Conservation (phyloP, 2,113 vertebrate genomes). For the Tetrax tetrax region DNA sequence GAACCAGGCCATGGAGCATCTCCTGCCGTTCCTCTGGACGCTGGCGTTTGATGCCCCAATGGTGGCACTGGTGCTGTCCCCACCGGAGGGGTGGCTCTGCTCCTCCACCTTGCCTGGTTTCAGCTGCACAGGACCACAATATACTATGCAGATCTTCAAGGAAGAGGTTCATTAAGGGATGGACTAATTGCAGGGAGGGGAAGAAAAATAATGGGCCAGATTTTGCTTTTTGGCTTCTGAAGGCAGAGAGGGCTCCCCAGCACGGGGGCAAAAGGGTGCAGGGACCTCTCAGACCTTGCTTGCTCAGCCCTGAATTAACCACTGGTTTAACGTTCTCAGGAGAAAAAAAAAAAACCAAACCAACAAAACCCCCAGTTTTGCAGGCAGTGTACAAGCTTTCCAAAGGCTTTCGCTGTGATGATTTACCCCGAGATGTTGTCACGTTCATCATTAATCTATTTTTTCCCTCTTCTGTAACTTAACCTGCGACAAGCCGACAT, state of each 20-base stretch:
- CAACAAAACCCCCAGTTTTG: neutral
- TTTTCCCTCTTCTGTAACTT: conserved; percentile 41
- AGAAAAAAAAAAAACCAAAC: neutral
- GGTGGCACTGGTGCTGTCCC: neutral
- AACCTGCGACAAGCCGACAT: conserved; percentile 23
- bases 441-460: conserved; percentile 53
- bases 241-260: neutral
- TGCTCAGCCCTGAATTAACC: neutral
- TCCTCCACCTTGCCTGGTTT: neutral
- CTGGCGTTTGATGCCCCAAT: neutral
- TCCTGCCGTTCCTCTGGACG: neutral
- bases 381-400: neutral
- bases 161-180: neutral
- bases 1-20: neutral
- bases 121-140: neutral
- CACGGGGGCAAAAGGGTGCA: neutral
- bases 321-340: neutral
- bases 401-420: neutral
- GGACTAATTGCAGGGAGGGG: neutral
- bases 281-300: neutral
- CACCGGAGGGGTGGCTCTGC: neutral
- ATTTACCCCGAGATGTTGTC: conserved; percentile 49
- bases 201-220: neutral
- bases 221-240: neutral
- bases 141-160: neutral